A percentile compares a stretch with the other conserved stretches of the same genome.
Conservation (phyloP, 2,113 vertebrate species). For the Labeo catla region DNA sequence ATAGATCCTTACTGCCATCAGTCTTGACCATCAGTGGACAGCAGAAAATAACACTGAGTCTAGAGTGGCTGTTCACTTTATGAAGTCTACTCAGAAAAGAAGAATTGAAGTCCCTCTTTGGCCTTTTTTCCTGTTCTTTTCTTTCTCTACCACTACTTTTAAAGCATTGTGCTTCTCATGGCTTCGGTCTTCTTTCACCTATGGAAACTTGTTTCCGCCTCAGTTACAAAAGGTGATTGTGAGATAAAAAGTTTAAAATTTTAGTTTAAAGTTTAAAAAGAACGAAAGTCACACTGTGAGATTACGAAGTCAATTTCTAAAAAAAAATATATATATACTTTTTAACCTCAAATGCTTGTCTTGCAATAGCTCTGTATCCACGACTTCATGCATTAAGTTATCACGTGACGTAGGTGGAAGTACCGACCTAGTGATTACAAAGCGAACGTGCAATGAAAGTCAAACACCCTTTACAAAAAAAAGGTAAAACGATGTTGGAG, state of each 20-base stretch:
- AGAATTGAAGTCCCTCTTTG: conserved; percentile 40
- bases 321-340: too few species aligned
- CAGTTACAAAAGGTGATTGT: conserved; percentile 13
- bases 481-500: too few species aligned
- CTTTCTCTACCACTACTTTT: conserved; percentile 34
- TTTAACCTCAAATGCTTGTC: too few species aligned
- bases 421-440: too few species aligned
- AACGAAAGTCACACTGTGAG: neutral
- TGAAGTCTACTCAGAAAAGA: conserved; percentile 55
- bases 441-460: too few species aligned
- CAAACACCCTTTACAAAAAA: too few species aligned
- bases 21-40: conserved; percentile 54
- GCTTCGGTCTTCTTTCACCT: conserved; percentile 23
- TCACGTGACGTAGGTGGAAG: too few species aligned
- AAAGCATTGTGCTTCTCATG: conserved; percentile 35
- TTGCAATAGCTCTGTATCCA: too few species aligned
- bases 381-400: too few species aligned
- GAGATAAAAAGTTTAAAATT: conserved; percentile 21
- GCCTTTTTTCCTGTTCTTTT: conserved; percentile 44
- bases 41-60: conserved; percentile 49
- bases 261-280: too few species aligned
- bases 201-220: neutral
- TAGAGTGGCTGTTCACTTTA: conserved; percentile 50
- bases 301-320: neutral
- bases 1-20: conserved; percentile 55